These are phyloP conservation scores for Troides aeacus DNA, from an alignment of 2,888 invertebrate species.

Conservation along the genomic window DNA sequence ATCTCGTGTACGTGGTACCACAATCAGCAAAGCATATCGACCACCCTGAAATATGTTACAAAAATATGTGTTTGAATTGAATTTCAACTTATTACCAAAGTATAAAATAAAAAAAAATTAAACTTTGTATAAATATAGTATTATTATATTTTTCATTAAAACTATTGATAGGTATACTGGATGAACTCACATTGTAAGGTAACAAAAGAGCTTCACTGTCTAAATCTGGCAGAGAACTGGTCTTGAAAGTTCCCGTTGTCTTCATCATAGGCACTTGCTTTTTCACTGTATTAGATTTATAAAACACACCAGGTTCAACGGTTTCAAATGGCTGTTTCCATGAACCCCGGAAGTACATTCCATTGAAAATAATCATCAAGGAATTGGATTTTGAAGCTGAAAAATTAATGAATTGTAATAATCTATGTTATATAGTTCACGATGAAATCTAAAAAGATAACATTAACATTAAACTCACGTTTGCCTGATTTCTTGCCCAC, in stretches of 20 bases:
- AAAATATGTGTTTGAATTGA: no score
- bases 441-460: not conserved
- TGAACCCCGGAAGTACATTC: conserved; percentile 88
- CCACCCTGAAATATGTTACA: conserved; percentile 67
- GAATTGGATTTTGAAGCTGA: conserved; percentile 72
- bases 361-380: conserved; percentile 86
- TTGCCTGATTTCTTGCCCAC: conserved; percentile 75
- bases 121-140: no score
- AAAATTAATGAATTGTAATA: conserved; percentile 29
- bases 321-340: conserved; percentile 85
- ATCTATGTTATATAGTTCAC: not conserved
- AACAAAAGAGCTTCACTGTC: conserved; percentile 85
- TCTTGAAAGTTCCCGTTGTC: conserved; percentile 80
- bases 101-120: no score
- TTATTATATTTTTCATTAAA: no score
- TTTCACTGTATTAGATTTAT: conserved; percentile 81
- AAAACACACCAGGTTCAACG: conserved; percentile 80
- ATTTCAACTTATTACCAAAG: no score
- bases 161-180: not conserved
- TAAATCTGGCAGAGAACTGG: conserved; percentile 80
- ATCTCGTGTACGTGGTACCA: conserved; percentile 80
- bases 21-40: conserved; percentile 78
- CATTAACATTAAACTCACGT: conserved; percentile 47
- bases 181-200: conserved; percentile 84
- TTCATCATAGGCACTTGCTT: conserved; percentile 85